Base-by-base conservation (phyloP, 1,140 invertebrate species). In the Plectrocnemia conspersa region DNA sequence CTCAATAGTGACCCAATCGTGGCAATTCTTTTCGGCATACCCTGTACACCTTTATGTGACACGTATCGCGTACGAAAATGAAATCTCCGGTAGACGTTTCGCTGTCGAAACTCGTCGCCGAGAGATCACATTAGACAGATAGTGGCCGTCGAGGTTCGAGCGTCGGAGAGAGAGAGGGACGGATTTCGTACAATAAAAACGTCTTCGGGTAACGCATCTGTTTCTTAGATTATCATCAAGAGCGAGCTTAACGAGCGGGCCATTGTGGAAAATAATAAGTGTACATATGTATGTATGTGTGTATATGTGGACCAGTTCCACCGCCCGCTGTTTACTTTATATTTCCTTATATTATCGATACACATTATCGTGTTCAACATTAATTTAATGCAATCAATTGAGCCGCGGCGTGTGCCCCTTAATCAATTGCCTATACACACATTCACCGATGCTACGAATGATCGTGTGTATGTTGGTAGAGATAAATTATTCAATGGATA, bases 301-400 rank as follows among this genome's bases (percentile, higher is more conserved):
- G 18, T 15, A 16, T 7, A 11, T 45, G 16, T 47, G 57, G 52
- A 54, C 57, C 46, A 47, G 41, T 45, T 36, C 38, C 22, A 15
- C 50, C 54, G 22, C 59, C 54, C 54, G 59, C 54, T 44, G 54
- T 18, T 35, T 24, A 22, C 50, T 53, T 61, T 56, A 56, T 60
- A 60, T 36, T 52, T 54, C 55, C 48, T 42, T 50, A 56, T 29
- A 56, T 56, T 53, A 60, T 53, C 54, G 50, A 53, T 45, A 41
- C 45, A 60, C 58, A 56, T 56, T 52, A 54, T 50, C 58, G 53
- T 60, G 58, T 60, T 48, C 53, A 48, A 56, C 58, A 60, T 60
- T 56, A 60, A 60, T 60, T 60, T 49, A 52, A 48, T 60, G 35
- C 42, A 56, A 56, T 60, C 58, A 60, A 60, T 60, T 42, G 49